Base-by-base conservation (phyloP, 2,888 invertebrate species). In the Erebia ligea region DNA sequence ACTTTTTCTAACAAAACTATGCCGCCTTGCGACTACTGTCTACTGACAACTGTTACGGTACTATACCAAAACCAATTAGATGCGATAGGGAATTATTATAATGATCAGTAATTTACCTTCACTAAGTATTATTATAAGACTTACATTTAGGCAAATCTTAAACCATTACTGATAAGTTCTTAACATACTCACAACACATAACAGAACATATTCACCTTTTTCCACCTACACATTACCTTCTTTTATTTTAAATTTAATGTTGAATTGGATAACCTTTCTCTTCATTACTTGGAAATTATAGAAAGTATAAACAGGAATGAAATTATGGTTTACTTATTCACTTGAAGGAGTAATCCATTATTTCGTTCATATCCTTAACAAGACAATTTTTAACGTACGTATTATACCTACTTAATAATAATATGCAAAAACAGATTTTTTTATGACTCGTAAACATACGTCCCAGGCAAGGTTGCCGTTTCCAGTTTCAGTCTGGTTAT, bases 291-390 rank as follows among this genome's bases (percentile, higher is more conserved):
- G 13, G 21, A 59, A 40, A 59, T 10, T 40, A 57, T 57, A 17
- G 10, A n/a, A 17, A 59, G 0, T 10, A 17, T 17, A 17, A 59
- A 59, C 42, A 59, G 17, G n/a, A 5, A 45, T 21, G 15, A 34
- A 34, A 34, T 34, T 34, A 34, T 34, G 34, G 34, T 6, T 34
- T 34, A 34, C 34, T 34, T 6, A 34, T 34, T 34, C 34, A 34
- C 34, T 34, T 17, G 62, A 62, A 63, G 56, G 54, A 65, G 54
- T 54, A 56, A 54, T 65, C 15, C 25, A 45, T 48, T 13, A 54
- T 54, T 65, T 65, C 65, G 42, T 65, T 65, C 54, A 65, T 54
- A 11, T 54, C 54, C 65, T 65, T 52, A 54, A 54, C 54, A 19
- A 54, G 52, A 54, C 19, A 15, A 52, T 65, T 56, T 65, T 65